Evolutionary conservation across 2,888 invertebrate genomes (phyloP).

Genomic region (Anthrax anthrax): DNA sequence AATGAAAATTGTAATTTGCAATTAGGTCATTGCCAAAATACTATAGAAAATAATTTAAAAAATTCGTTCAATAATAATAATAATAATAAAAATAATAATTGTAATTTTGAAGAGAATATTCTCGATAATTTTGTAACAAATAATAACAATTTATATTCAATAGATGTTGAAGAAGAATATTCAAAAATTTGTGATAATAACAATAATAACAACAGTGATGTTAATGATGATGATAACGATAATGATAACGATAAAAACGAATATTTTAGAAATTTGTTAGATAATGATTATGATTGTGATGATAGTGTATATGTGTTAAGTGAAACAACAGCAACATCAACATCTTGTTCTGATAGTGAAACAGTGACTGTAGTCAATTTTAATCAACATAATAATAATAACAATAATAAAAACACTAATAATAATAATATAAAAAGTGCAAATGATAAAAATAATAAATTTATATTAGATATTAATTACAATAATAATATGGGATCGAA

Average conservation of each 20-base stretch:
- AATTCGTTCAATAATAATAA: not conserved
- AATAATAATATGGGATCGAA: constrained; percentile 54
- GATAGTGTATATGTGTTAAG: not conserved
- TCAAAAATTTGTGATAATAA: not conserved
- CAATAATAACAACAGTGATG: not conserved
- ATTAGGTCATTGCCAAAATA: not conserved
- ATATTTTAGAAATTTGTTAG: not conserved
- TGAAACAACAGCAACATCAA: not conserved
- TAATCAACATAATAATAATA: not conserved
- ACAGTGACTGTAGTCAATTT: not conserved
- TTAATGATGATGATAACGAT: not conserved
- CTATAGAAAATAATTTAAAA: not conserved
- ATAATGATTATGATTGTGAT: not conserved
- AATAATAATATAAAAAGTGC: too few species aligned
- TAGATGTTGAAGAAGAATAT: not conserved
- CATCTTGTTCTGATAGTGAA: not conserved
- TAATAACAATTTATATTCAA: not conserved
- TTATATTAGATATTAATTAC: not conserved
- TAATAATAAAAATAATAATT: too few species aligned
- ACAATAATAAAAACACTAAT: not conserved
- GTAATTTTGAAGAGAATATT: not conserved
- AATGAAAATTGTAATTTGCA: not conserved
- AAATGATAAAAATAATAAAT: not conserved
- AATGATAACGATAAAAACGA: not conserved
- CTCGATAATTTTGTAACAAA: not conserved